phyloP scores from a whole-genome alignment of 2,888 invertebrate genomes.

The Acleris laterana region DNA sequence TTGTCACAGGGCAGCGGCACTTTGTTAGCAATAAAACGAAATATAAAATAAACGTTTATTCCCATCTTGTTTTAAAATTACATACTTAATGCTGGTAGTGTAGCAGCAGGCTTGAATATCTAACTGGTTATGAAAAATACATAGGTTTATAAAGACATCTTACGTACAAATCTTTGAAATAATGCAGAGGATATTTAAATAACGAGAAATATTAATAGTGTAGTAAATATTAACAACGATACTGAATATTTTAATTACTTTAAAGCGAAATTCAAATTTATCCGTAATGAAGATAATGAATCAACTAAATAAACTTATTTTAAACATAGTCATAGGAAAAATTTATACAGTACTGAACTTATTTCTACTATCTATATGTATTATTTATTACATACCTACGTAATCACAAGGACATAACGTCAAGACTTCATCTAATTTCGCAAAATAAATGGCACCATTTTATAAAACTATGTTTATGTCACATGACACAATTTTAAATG shows the following conservation, averaged over 20 bases:
- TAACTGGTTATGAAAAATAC: conserved; percentile 10
- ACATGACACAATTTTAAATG: conserved; percentile 15
- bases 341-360: too few relatives aligned
- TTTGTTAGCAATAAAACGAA: conserved; percentile 39
- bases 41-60: conserved; percentile 40
- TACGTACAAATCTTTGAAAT: background rate
- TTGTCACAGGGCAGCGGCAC: conserved; percentile 13
- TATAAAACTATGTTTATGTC: background rate
- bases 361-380: background rate
- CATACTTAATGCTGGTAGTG: conserved; percentile 2
- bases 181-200: background rate
- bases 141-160: conserved; percentile 2
- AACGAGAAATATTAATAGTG: too few relatives aligned
- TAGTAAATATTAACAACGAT: too few relatives aligned
- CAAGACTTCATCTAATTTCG: conserved; percentile 10
- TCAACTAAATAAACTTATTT: too few relatives aligned
- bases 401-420: background rate
- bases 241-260: too few relatives aligned
- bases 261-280: too few relatives aligned
- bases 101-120: background rate
- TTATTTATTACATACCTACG: background rate
- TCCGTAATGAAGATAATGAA: too few relatives aligned
- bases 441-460: conserved; percentile 1
- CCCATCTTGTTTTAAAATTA: conserved; percentile 31
- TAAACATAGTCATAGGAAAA: too few relatives aligned